Percentiles rank a stretch among this genome's conserved stretches.
phyloP scores from a whole-genome alignment of 1,140 invertebrate genomes.

The Sycophaga agraensis region DNA sequence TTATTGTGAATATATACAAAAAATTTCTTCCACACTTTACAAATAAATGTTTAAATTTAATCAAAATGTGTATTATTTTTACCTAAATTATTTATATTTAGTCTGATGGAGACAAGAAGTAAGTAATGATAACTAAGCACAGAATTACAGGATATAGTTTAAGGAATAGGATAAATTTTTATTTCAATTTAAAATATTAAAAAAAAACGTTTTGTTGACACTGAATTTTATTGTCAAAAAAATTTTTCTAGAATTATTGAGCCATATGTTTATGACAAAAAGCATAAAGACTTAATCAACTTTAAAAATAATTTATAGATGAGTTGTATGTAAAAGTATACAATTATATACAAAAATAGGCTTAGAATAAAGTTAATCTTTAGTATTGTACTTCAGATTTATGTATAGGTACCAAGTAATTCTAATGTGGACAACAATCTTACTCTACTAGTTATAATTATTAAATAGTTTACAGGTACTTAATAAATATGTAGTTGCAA shows the following conservation, averaged over 20 bases:
- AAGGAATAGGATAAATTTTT: background rate
- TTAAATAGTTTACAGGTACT: slow-evolving; percentile 30
- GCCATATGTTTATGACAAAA: background rate
- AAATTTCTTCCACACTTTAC: slow-evolving; percentile 21
- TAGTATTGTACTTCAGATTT: slow-evolving; percentile 13
- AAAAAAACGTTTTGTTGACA: slow-evolving; percentile 5
- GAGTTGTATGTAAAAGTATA: background rate
- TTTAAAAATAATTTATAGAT: slow-evolving; percentile 13
- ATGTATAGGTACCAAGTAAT: slow-evolving; percentile 6
- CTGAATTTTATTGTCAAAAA: too few relatives aligned
- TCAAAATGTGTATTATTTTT: background rate
- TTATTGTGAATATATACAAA: slow-evolving; percentile 16
- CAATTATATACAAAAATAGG: slow-evolving; percentile 13
- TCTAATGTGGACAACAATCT: background rate
- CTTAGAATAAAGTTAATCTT: background rate
- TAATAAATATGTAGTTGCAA: slow-evolving; percentile 14
- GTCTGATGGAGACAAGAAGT: slow-evolving; percentile 46
- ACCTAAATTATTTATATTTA: background rate
- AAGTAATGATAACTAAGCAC: slow-evolving; percentile 31
- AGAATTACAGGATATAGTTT: background rate
- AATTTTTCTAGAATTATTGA: background rate
- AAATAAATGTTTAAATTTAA: slow-evolving; percentile 30
- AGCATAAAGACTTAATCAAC: slow-evolving; percentile 12
- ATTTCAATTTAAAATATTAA: background rate
- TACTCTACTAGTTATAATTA: slow-evolving; percentile 6